Base-by-base conservation (phyloP, 2,113 vertebrate species). In the Andinoacara biseriatus region DNA sequence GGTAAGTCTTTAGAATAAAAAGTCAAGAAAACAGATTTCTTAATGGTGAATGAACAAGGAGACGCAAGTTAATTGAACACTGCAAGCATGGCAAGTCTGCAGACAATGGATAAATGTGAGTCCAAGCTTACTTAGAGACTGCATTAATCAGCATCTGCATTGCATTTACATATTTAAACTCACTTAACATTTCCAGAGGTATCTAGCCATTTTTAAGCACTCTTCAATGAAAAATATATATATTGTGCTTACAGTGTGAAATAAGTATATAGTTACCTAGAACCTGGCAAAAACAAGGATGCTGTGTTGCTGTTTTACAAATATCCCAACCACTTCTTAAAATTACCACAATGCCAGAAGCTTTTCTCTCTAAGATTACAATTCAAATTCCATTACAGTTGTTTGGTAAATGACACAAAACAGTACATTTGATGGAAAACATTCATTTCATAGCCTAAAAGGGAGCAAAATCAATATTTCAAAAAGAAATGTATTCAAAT, bases 21-120 rank as follows among this genome's bases (percentile, higher is more conserved):
- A 78, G 76, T 29, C 81, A 89, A 78, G 58, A 35, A 57, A 84
- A 80, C 56, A 83, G 67, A 92, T 62, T 72, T 74, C 56, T 76
- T 40, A 75, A 78, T 69, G 59, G 80, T 59, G 31, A 78, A 46
- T 86, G 61, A 84, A 83, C 75, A 87, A 81, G 75, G 62, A 76
- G 56, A 76, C 14, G 5, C 1, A 14, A 38, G 18, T 69, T 65
- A 74, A 78, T 62, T 35, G 13, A 63, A 60, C 76, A 69, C 10
- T 72, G 74, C 29, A 29, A 46, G 31, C 52, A 60, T 1, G 8
- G 54, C 74, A 81, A 26, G 52, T 75, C 72, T 0, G 2, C 40
- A 61, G 26, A 13, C 10, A 26, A 18, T 2, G 57, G 65, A 67
- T 80, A 57, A 63, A 84, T 57, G 43, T 69, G 40, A 29, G 40